Evolutionary conservation across 2,888 invertebrate species (phyloP).

Genomic region (Heliconius erato): DNA sequence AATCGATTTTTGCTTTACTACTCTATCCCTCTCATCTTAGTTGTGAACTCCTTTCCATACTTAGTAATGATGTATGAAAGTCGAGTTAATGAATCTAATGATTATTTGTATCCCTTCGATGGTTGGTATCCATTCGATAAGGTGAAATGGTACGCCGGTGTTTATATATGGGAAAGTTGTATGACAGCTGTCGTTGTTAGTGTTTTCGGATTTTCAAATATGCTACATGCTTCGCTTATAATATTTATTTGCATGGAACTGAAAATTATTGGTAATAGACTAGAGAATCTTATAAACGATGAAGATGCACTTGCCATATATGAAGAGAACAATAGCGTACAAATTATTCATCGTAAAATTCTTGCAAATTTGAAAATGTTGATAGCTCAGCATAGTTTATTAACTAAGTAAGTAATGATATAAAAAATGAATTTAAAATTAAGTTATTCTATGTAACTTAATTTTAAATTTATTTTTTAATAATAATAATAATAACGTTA

Average conservation of each 20-base stretch:
- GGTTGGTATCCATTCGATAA: conserved; percentile 81
- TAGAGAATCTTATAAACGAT: conserved; percentile 62
- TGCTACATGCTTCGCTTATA: conserved; percentile 67
- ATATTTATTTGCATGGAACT: conserved; percentile 74
- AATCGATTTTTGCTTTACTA: conserved; percentile 67
- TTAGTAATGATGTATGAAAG: conserved; percentile 70
- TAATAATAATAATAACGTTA: conserved; percentile 45
- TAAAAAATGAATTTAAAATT: conserved; percentile 24
- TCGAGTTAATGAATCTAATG: conserved; percentile 57
- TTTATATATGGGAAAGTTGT: conserved; percentile 72
- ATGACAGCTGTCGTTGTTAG: conserved; percentile 71
- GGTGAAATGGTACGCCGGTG: conserved; percentile 69
- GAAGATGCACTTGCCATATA: conserved; percentile 61
- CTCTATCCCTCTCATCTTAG: conserved; percentile 59
- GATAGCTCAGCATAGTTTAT: conserved; percentile 64
- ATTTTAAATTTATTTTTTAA: too few species aligned
- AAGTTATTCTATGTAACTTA: too few species aligned
- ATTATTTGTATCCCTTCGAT: conserved; percentile 72
- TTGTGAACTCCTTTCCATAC: conserved; percentile 70
- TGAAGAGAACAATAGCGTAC: conserved; percentile 42
- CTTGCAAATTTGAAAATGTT: conserved; percentile 65
- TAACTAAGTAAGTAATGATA: conserved; percentile 63
- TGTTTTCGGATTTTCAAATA: conserved; percentile 65
- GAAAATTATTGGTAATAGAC: conserved; percentile 65
- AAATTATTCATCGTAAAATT: conserved; percentile 58